These are phyloP conservation scores for Suillia variegata DNA, from an alignment of 2,888 invertebrate genomes.

Conservation along the genomic window DNA sequence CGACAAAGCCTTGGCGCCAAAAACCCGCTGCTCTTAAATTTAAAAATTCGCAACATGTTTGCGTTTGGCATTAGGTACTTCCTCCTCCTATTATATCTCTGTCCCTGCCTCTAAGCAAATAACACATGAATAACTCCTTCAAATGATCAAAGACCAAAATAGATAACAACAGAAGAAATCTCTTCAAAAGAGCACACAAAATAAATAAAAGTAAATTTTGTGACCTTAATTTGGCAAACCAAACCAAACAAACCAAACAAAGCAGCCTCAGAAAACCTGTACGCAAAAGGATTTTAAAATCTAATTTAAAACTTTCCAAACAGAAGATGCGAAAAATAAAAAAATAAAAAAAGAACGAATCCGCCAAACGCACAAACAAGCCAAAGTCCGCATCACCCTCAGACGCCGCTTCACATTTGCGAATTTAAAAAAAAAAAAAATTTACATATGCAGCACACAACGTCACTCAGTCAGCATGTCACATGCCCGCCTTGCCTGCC, in stretches of 20 bases:
- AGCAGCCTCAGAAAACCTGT: conserved; percentile 23
- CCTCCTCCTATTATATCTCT: too few species aligned
- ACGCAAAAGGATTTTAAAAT: conserved; percentile 54
- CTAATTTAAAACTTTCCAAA: conserved; percentile 48
- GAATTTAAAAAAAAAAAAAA: too few species aligned
- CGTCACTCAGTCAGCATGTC: conserved; percentile 20
- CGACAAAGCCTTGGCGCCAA: too few species aligned
- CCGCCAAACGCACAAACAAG: conserved; percentile 36
- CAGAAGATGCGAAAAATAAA: conserved; percentile 2
- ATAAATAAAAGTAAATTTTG: conserved; percentile 40
- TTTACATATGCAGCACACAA: conserved; percentile 31
- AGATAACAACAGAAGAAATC: conserved; percentile 30
- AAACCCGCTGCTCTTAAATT: conserved; percentile 4
- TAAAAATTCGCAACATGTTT: conserved; percentile 49
- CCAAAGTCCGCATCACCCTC: conserved; percentile 8
- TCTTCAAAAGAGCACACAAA: conserved; percentile 26
- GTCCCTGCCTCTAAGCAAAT: too few species aligned
- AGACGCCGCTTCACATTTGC: conserved; percentile 17
- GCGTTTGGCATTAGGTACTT: conserved; percentile 30
- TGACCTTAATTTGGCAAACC: conserved; percentile 58
- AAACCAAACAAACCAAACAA: conserved; percentile 45
- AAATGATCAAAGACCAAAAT: conserved; percentile 49
- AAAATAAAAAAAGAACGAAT: conserved; percentile 27
- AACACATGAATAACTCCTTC: conserved; percentile 30
- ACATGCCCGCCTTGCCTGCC: conserved; percentile 8